Evolutionary conservation across 2,797 vertebrate species (phyloP), one percentile per base, ranked within the genome.

Genomic region (Cacajao melanocephalus): DNA sequence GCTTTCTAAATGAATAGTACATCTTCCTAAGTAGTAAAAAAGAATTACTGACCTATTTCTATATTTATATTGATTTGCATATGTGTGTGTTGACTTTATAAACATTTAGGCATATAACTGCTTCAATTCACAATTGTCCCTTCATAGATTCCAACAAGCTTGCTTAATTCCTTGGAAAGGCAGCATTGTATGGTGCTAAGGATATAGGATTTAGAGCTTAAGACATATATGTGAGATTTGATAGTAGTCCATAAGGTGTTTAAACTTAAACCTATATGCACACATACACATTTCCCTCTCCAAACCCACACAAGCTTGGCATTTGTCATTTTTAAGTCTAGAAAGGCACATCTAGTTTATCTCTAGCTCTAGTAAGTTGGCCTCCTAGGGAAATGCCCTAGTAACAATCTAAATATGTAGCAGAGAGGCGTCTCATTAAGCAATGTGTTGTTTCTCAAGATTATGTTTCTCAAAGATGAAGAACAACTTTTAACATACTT

Each of bases 241-340:
- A 82, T 73, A 84, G 80, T 79, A 85, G 36, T 89, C 80, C 75
- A 97, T 46, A 76, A 88, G 73, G 55, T 96, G 48, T 97, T 97
- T 88, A 96, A 92, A 78, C 57, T 91, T 95, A 88, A 61, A 82
- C 61, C 36, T 50, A 5, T 33, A 44, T 44, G 46, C 15, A 79
- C 24, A 85, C 28, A 87, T 36, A 97, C 28, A 85, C 57, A 52
- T 30, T 39, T 79, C 19, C 7, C 11, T 36, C 22, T 96, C 70
- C 52, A 90, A 93, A 80, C 44, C 19, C 55, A 83, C 52, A 79
- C 39, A 88, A 76, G 67, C 19, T 86, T 79, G 39, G 55, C 79
- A 78, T 93, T 96, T 97, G 78, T 92, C 73, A 91, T 84, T 90
- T 95, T 92, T 89, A 95, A 93, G 70, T 55, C 52, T 84, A 93